Conservation (phyloP, 2,888 invertebrate species). For the Prosopocoilus inquinatus region DNA sequence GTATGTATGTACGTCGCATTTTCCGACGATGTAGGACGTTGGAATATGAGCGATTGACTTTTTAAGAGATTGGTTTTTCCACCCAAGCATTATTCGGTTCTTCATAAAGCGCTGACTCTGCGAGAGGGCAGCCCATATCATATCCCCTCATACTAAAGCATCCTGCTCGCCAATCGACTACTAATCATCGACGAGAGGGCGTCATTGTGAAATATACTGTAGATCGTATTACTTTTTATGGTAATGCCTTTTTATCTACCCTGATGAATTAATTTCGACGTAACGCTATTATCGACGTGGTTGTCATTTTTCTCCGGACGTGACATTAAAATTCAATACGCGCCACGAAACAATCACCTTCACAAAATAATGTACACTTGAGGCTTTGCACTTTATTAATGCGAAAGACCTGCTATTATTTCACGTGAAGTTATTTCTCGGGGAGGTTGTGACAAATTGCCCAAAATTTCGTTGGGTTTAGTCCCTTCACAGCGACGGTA, state of each 20-base stretch:
- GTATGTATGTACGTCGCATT: conserved; percentile 9
- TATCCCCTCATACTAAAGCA: conserved; percentile 16
- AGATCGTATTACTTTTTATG: conserved; percentile 40
- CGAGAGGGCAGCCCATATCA: conserved; percentile 25
- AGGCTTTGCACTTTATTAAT: too few species aligned
- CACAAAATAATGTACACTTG: too few species aligned
- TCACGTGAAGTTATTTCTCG: too few species aligned
- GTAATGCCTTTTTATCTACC: conserved; percentile 29
- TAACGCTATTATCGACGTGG: too few species aligned
- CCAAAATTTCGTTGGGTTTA: too few species aligned
- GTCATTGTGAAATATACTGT: conserved; percentile 32
- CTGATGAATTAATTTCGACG: conserved; percentile 11
- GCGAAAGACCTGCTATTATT: too few species aligned
- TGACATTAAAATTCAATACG: too few species aligned
- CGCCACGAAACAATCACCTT: too few species aligned
- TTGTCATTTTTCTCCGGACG: too few species aligned
- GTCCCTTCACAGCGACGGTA: too few species aligned
- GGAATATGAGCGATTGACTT: conserved; percentile 44
- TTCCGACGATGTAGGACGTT: conserved; percentile 16
- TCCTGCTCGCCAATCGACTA: conserved; percentile 31
- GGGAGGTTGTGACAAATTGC: too few species aligned
- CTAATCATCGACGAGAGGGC: conserved; percentile 39
- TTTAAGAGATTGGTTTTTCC: conserved; percentile 46
- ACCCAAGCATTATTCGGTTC: conserved; percentile 41
- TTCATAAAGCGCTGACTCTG: conserved; percentile 45